Evolutionary conservation across 37 sponge, comb jelly and placozoan genomes (phyloP).

Genomic region (Dysidea cf. avara): DNA sequence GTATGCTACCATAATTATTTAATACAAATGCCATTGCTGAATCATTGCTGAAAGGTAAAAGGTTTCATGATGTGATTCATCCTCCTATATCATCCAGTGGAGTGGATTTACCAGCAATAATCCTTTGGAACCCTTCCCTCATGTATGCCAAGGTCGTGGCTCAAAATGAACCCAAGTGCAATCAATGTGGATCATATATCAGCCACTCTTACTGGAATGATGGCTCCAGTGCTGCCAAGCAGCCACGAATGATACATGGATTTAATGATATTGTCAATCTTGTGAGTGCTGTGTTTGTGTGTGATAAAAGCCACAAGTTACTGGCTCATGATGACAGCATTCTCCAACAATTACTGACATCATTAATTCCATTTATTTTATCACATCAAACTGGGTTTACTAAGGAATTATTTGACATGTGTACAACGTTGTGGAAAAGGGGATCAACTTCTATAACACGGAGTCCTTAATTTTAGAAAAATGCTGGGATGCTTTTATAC

Average conservation of each 20-base stretch:
- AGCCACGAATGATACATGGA: conserved; percentile 36
- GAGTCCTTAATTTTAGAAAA: conserved; percentile 12
- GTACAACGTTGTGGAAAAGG: background rate
- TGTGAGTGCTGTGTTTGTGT: conserved; percentile 22
- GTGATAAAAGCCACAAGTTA: conserved; percentile 20
- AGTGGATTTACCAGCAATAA: too few species aligned
- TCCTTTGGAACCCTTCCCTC: too few species aligned
- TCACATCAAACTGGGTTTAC: conserved; percentile 18
- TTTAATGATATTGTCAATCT: conserved; percentile 15
- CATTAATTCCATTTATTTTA: conserved; percentile 18
- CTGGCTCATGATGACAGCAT: conserved; percentile 24
- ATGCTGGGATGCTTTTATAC: conserved; percentile 3
- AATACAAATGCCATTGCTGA: too few species aligned
- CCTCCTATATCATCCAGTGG: too few species aligned
- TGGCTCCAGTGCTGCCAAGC: conserved; percentile 1
- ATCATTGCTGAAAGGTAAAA: too few species aligned
- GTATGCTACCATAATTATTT: too few species aligned
- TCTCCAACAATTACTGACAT: background rate
- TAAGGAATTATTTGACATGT: too few species aligned
- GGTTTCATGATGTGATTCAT: too few species aligned
- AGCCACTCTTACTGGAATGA: conserved; percentile 17
- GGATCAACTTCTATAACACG: conserved; percentile 31
- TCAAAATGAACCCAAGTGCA: too few species aligned
- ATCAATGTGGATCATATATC: background rate
- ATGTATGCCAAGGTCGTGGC: too few species aligned